Conservation (phyloP, 2,797 vertebrate genomes). For the Etheostoma perlongum region DNA sequence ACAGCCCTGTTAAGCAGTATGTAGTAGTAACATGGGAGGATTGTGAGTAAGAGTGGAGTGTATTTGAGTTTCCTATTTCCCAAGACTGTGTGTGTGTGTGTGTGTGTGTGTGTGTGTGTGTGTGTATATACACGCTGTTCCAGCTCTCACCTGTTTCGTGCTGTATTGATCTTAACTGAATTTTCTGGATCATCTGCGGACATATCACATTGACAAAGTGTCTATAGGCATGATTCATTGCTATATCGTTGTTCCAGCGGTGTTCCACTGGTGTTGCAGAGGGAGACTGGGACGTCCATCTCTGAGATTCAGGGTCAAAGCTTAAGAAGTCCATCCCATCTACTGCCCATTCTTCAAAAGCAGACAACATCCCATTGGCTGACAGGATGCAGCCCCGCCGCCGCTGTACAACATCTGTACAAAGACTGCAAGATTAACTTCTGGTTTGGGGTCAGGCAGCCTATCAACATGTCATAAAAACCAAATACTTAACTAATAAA, state of each 20-base stretch:
- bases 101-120: too few relatives aligned
- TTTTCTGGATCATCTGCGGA: neutral
- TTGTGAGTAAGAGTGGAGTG: too few relatives aligned
- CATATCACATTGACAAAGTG: constrained; percentile 12
- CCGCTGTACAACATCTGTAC: constrained; percentile 24
- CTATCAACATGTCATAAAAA: neutral
- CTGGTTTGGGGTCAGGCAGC: neutral
- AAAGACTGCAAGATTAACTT: neutral
- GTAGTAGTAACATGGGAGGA: too few relatives aligned
- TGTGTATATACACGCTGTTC: neutral
- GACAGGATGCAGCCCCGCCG: constrained; percentile 18
- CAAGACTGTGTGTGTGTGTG: too few relatives aligned
- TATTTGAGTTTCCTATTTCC: too few relatives aligned
- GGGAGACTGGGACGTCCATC: constrained; percentile 6
- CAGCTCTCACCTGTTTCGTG: constrained; percentile 31
- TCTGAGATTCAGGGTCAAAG: constrained; percentile 19
- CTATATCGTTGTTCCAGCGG: neutral
- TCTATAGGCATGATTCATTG: neutral
- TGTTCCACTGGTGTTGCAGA: neutral
- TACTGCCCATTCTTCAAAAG: constrained; percentile 39
- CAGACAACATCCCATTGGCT: neutral
- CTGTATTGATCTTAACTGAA: neutral
- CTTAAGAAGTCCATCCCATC: constrained; percentile 13
- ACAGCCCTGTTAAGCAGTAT: too few relatives aligned
- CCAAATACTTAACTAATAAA: too few relatives aligned